Conservation (phyloP, 1,140 invertebrate genomes). For the Drosophila ironensis region DNA sequence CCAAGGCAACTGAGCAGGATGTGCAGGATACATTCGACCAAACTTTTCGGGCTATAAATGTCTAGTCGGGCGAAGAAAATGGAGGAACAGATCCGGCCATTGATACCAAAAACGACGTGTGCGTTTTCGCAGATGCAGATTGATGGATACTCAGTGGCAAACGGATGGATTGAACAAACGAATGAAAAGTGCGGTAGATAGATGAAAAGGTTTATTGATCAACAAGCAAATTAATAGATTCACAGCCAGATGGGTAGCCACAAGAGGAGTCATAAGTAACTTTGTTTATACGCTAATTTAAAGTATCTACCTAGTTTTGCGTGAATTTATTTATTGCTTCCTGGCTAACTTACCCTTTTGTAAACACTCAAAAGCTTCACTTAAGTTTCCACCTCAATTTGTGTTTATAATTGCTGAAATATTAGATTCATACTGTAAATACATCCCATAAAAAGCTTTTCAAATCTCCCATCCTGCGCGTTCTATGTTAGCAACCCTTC, state of each 20-base stretch:
- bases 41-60: conserved; percentile 76
- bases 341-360: neutral
- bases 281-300: too few species aligned
- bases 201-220: conserved; percentile 21
- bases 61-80: conserved; percentile 52
- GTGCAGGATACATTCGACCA: conserved; percentile 30
- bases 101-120: conserved; percentile 5
- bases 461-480: conserved; percentile 12
- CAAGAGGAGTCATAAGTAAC: too few species aligned
- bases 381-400: conserved; percentile 7
- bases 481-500: conserved; percentile 17
- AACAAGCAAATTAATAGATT: conserved; percentile 11
- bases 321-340: conserved; percentile 1
- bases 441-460: conserved; percentile 8
- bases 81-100: conserved; percentile 20
- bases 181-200: conserved; percentile 2
- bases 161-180: conserved; percentile 32
- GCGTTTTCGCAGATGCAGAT: conserved; percentile 17
- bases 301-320: neutral
- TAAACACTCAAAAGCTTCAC: conserved; percentile 11
- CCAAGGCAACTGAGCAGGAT: conserved; percentile 56
- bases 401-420: conserved; percentile 32
- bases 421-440: conserved; percentile 25
- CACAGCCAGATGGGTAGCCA: neutral
- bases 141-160: conserved; percentile 28